These are phyloP conservation scores for Melopsittacus undulatus DNA, from an alignment of 2,797 vertebrate genomes.

Conservation along the genomic window DNA sequence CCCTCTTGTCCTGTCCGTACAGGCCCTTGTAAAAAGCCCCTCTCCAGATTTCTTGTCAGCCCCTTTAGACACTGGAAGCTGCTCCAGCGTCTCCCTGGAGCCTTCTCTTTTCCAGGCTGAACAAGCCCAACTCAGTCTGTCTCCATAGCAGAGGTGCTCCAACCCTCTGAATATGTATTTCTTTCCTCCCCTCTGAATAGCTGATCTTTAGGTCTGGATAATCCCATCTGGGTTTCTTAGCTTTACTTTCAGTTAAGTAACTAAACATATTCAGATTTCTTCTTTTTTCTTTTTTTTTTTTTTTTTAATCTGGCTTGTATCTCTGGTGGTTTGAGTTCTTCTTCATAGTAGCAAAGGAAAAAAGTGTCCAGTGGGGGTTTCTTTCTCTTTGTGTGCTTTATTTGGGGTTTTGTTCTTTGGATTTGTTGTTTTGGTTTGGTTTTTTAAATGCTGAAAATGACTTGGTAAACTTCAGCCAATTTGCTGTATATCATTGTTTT, in stretches of 20 bases:
- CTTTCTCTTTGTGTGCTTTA: not conserved
- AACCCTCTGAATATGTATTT: not conserved
- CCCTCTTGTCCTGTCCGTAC: not conserved
- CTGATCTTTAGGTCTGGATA: not conserved
- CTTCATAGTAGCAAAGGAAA: not conserved
- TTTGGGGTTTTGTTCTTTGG: not conserved
- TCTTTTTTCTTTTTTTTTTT: not conserved
- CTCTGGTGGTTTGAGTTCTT: not conserved
- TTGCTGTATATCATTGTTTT: not conserved
- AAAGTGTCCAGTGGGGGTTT: not conserved
- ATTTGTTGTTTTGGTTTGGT: not conserved
- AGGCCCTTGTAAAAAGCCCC: not conserved
- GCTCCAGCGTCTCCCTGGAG: not conserved
- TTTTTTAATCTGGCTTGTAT: not conserved
- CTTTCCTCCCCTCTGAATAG: not conserved
- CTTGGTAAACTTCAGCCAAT: not conserved
- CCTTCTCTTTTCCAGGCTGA: not conserved
- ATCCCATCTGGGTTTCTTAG: not conserved
- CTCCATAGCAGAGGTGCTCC: not conserved
- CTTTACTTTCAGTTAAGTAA: not conserved
- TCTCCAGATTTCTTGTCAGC: not conserved
- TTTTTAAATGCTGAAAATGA: not conserved
- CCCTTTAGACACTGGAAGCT: not conserved
- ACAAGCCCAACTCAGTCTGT: not conserved
- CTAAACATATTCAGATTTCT: not conserved